phyloP scores from a whole-genome alignment of 2,888 invertebrate species.

The Myathropa florea region DNA sequence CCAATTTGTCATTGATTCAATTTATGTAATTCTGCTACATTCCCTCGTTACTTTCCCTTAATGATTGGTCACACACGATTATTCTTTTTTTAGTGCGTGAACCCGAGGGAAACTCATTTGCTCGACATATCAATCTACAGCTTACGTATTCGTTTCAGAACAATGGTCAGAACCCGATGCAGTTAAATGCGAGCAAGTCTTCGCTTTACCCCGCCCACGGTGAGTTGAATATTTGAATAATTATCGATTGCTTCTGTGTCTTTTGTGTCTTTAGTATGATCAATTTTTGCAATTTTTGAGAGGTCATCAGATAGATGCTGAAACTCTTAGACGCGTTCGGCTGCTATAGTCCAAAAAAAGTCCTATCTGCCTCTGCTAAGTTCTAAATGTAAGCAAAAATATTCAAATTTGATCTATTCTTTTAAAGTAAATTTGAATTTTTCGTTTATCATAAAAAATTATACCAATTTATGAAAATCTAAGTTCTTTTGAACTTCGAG shows the following conservation, averaged over 20 bases:
- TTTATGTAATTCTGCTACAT: neutral
- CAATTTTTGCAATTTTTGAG: neutral
- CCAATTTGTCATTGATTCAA: neutral
- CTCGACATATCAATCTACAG: slow-evolving; percentile 92
- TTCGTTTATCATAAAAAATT: neutral
- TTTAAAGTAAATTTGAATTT: no score
- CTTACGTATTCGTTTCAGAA: slow-evolving; percentile 94
- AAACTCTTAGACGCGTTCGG: neutral
- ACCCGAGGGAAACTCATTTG: slow-evolving; percentile 86
- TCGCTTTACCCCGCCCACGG: slow-evolving; percentile 84
- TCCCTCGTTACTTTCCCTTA: slow-evolving; percentile 61
- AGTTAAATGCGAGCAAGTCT: slow-evolving; percentile 80
- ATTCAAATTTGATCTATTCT: neutral
- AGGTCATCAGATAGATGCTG: neutral
- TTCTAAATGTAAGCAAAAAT: neutral
- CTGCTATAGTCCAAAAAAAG: neutral
- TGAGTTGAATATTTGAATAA: slow-evolving; percentile 76
- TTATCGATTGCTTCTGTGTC: neutral
- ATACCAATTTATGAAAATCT: neutral
- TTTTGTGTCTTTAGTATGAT: slow-evolving; percentile 74
- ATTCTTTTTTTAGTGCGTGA: slow-evolving; percentile 84
- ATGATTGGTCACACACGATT: slow-evolving; percentile 74
- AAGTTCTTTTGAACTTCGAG: no score
- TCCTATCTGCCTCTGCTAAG: neutral
- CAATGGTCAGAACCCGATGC: slow-evolving; percentile 83